These are phyloP conservation scores for Coptodon rendalli DNA, from an alignment of 2,113 vertebrate species.

Conservation along the genomic window DNA sequence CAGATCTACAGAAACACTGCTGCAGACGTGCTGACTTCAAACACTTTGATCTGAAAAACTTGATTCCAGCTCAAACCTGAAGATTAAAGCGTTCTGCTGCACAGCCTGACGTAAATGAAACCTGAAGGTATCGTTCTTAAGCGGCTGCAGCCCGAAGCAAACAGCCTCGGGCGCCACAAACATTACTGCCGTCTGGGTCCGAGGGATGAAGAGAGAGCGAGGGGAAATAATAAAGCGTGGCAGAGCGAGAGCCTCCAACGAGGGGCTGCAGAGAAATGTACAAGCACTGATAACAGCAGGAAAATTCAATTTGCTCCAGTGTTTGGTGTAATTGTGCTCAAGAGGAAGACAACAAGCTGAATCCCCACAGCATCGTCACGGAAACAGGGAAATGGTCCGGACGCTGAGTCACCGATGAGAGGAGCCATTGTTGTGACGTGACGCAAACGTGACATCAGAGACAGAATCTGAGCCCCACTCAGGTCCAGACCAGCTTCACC, in stretches of 20 bases:
- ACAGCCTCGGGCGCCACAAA: neutral
- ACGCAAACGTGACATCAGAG: neutral
- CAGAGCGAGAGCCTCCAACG: neutral
- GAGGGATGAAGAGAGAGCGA: neutral
- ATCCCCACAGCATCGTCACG: neutral
- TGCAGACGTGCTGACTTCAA: neutral
- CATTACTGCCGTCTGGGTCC: neutral
- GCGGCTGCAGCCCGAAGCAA: neutral
- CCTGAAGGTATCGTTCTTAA: neutral
- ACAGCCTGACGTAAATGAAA: neutral
- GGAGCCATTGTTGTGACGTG: neutral
- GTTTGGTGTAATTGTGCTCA: neutral
- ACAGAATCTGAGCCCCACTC: rapidly evolving
- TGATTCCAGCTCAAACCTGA: neutral
- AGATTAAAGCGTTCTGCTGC: neutral
- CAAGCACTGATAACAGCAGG: neutral
- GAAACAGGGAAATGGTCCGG: rapidly evolving
- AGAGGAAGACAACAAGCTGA: neutral
- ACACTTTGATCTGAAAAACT: neutral
- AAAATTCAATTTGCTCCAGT: neutral
- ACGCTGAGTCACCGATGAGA: neutral
- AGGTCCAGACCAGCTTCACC: neutral
- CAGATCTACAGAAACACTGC: rapidly evolving
- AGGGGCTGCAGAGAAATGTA: neutral
- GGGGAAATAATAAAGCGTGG: neutral